Evolutionary conservation across 2,113 vertebrate genomes (phyloP), one percentile per base, ranked within the genome.

Genomic region (Crotalus helleri): DNA sequence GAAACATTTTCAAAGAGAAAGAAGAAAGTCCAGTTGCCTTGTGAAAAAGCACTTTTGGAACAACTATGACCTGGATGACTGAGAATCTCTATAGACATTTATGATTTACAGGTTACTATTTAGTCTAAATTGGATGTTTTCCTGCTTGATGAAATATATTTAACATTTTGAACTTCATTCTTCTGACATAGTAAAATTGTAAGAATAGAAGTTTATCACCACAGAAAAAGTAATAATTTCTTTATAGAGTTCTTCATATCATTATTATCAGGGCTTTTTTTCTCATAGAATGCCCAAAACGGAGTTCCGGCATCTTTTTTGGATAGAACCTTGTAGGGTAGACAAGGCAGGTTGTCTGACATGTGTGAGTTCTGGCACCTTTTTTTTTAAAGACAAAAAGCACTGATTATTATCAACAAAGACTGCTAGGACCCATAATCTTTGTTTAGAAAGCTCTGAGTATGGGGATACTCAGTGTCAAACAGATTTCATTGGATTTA

Each of bases 61-160:
- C 49, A 51, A 51, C 49, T 51, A 51, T 51, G 49, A 51, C 49
- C 1, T 51, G 49, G 49, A 9, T 51, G 49, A 51, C 49, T 51
- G 8, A 10, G 49, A 51, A 51, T 51, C 49, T 9, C 8, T 51
- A 51, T 51, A 51, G 49, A 51, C 49, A 51, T 9, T 61, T 58
- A 58, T 53, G 96, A 95, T 97, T 96, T 96, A 95, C 94, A 95
- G 94, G 61, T 87, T 95, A 95, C 81, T 89, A 93, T 96, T 96
- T 87, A 93, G 90, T 93, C 92, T 94, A 88, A 96, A 95, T 95
- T 96, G 93, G 64, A 81, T 94, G 54, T 95, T 95, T 95, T 91
- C 93, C 92, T 91, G 81, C 55, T 57, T 95, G 94, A 92, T 92
- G 93, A 92, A 0, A 0, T 88, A 87, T 15, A 29, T 94, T 93